Base-by-base conservation (phyloP, 2,797 vertebrate species). In the Spinus olivaceus region DNA sequence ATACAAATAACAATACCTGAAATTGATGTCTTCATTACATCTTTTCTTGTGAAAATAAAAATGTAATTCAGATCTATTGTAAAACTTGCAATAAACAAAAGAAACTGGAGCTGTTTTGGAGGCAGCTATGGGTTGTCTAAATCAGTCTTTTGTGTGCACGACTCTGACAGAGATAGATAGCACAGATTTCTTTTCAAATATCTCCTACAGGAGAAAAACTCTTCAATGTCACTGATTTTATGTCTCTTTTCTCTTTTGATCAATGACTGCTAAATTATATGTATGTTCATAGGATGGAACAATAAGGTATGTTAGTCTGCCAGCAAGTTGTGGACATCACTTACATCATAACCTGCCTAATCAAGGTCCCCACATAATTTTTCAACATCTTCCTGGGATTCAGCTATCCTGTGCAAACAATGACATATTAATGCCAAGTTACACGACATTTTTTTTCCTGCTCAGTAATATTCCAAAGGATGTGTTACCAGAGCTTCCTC, bases 261-360 rank as follows among this genome's bases (percentile, higher is more conserved):
- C 92, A 95, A 74, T 81, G 88, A 84, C 79, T 94, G 81, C 81
- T 97, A 94, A 90, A 97, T 97, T 94, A 93, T 73, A 93, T 86
- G 89, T 54, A 6, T 35, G 69, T 86, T 92, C 86, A 88, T 28
- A 90, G 90, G 86, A 79, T 14, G 23, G 60, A 94, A 96, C 54
- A 95, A 87, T 87, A 91, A 69, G 33, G 70, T 59, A 79, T 81
- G 33, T 90, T 91, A 92, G 69, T 78, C 84, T 96, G 74, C 81
- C 67, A n/a, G 63, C 74, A 91, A 89, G 64, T 64, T 81, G 46
- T 78, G 88, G 81, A 77, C 80, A 72, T 27, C 47, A 61, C 22
- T 37, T 78, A 69, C 76, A 95, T 91, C 78, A 91, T 85, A 93
- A 88, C 70, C 80, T 83, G 85, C 37, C 85, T 88, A 78, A 91